These are phyloP conservation scores for Merodon equestris DNA, from an alignment of 2,888 invertebrate genomes.

Conservation along the genomic window DNA sequence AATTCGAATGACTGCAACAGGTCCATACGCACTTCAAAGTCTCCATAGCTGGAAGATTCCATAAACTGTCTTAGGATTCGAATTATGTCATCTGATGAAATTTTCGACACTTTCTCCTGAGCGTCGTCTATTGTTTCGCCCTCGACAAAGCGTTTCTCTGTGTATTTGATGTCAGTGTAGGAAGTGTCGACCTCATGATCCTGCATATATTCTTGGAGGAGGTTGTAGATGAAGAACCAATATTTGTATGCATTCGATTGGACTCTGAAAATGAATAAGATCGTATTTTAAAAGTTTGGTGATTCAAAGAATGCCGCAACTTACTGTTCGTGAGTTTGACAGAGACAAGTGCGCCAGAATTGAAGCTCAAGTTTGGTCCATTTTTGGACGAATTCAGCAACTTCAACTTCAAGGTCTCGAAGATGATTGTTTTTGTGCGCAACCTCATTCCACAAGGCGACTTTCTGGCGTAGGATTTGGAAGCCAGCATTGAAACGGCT, in stretches of 20 bases:
- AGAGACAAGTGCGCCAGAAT: conserved; percentile 92
- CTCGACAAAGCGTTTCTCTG: conserved; percentile 73
- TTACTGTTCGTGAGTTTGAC: conserved; percentile 83
- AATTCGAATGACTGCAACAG: conserved; percentile 90
- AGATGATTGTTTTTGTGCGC: conserved; percentile 93
- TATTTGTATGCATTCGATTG: conserved; percentile 87
- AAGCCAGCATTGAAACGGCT: conserved; percentile 94
- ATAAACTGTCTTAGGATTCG: conserved; percentile 88
- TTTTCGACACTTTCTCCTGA: conserved; percentile 70
- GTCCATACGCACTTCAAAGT: conserved; percentile 88
- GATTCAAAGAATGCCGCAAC: conserved; percentile 15
- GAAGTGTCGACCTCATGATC: conserved; percentile 73
- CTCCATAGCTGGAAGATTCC: conserved; percentile 89
- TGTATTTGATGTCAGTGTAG: conserved; percentile 72
- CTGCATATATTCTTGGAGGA: conserved; percentile 83
- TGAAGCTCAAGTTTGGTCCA: conserved; percentile 95
- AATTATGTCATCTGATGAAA: conserved; percentile 75
- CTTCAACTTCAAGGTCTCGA: conserved; percentile 83
- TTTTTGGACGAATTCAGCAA: conserved; percentile 90
- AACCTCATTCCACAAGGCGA: conserved; percentile 95
- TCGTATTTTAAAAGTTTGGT: conserved; percentile 19
- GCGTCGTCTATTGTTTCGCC: conserved; percentile 71
- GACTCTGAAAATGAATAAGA: conserved; percentile 79
- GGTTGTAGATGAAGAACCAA: conserved; percentile 93
- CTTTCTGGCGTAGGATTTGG: conserved; percentile 90